Percentiles rank a stretch among this genome's conserved stretches.
Evolutionary conservation across 1,140 invertebrate genomes (phyloP).

Genomic region (Drosophila kohkoa): DNA sequence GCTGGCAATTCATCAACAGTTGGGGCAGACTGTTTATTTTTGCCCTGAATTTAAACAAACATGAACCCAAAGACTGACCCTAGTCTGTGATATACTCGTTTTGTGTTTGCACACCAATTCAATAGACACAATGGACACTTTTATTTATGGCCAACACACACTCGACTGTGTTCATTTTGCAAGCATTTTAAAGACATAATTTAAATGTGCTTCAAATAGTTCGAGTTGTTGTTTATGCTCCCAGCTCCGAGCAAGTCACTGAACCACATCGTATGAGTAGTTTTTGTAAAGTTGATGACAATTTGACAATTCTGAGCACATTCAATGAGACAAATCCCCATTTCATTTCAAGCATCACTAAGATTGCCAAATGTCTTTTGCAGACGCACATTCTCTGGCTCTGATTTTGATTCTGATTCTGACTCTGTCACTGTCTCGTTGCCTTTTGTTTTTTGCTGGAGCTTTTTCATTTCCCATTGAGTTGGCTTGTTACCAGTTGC

Average conservation of each 20-base stretch:
- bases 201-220: neutral
- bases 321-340: slow-evolving; percentile 17
- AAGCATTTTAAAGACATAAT: slow-evolving; percentile 29
- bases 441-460: neutral
- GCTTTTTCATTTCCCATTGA: slow-evolving; percentile 6
- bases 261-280: neutral
- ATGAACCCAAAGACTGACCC: slow-evolving; percentile 45
- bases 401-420: neutral
- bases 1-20: slow-evolving; percentile 26
- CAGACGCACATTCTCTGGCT: slow-evolving; percentile 7
- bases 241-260: neutral
- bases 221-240: neutral
- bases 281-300: slow-evolving; percentile 7
- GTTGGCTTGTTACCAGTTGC: slow-evolving; percentile 2
- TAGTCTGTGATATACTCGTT: slow-evolving; percentile 42
- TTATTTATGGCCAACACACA: slow-evolving; percentile 29
- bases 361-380: slow-evolving; percentile 15
- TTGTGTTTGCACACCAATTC: neutral
- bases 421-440: slow-evolving; percentile 1
- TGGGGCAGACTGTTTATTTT: slow-evolving; percentile 42
- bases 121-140: slow-evolving; percentile 22
- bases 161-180: slow-evolving; percentile 19
- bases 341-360: slow-evolving; percentile 24
- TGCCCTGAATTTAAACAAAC: slow-evolving; percentile 59
- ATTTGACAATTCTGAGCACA: slow-evolving; percentile 17